Percentiles rank a stretch among this genome's conserved stretches.
Conservation (phyloP, 2,888 invertebrate species). For the Cristatella mucedo region DNA sequence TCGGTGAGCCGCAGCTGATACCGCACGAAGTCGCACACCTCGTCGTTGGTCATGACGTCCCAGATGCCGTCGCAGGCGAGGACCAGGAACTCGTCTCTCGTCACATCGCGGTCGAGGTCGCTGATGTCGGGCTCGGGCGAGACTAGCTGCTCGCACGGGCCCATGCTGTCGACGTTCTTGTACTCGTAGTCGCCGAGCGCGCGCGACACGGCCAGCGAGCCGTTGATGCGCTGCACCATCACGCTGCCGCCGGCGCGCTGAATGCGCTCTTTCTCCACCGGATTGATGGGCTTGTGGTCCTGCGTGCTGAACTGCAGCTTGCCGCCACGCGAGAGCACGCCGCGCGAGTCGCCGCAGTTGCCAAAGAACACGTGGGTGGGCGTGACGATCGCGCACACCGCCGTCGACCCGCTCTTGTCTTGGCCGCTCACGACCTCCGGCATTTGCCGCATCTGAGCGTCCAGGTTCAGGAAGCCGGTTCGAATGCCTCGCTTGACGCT, state of each 20-base stretch:
- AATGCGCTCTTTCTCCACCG: slow-evolving; percentile 76
- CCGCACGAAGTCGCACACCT: slow-evolving; percentile 80
- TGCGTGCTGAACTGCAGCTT: slow-evolving; percentile 65
- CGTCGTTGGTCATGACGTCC: slow-evolving; percentile 95
- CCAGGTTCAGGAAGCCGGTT: slow-evolving; percentile 53
- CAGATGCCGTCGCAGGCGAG: slow-evolving; percentile 96
- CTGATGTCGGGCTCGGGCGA: slow-evolving; percentile 96
- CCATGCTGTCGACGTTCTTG: slow-evolving; percentile 42
- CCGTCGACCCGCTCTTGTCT: slow-evolving; percentile 92
- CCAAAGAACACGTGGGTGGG: slow-evolving; percentile 50
- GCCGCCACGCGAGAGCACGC: slow-evolving; percentile 68
- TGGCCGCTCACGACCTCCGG: slow-evolving; percentile 59
- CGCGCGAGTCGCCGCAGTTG: slow-evolving; percentile 54
- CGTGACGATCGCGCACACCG: slow-evolving; percentile 89
- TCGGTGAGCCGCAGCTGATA: slow-evolving; percentile 70
- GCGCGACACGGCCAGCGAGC: slow-evolving; percentile 78
- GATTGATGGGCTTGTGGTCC: slow-evolving; percentile 62
- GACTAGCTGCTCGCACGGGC: slow-evolving; percentile 88
- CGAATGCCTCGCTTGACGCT: slow-evolving; percentile 40
- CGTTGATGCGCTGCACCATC: slow-evolving; percentile 88
- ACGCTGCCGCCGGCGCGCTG: slow-evolving; percentile 88
- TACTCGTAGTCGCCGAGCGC: slow-evolving; percentile 81
- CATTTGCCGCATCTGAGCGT: slow-evolving; percentile 58
- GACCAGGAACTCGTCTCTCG: slow-evolving; percentile 91
- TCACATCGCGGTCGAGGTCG: too few species aligned